Conservation (phyloP, 2,113 vertebrate species). For the Peromyscus polionotus region DNA sequence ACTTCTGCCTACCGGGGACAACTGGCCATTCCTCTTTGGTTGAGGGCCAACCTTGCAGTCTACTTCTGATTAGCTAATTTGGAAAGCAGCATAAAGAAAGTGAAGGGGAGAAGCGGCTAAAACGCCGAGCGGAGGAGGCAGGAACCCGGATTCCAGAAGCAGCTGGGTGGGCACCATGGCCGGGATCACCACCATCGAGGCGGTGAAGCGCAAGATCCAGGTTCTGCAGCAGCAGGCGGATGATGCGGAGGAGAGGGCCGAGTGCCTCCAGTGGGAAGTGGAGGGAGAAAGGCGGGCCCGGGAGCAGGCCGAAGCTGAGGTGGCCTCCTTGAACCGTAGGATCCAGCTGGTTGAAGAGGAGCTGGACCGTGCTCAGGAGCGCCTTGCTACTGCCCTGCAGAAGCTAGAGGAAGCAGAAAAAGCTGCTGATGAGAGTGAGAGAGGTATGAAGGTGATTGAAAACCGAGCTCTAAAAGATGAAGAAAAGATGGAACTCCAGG, state of each 20-base stretch:
- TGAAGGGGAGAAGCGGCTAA: too few relatives aligned
- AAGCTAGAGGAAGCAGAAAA: constrained; percentile 97
- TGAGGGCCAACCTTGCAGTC: background rate
- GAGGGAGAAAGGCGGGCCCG: too few relatives aligned
- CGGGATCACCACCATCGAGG: too few relatives aligned
- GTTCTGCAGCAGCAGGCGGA: too few relatives aligned
- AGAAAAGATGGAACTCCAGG: constrained; percentile 96
- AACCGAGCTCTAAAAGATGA: constrained; percentile 97
- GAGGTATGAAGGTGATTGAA: constrained; percentile 98
- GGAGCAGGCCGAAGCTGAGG: constrained; percentile 96
- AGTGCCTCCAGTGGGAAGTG: too few relatives aligned
- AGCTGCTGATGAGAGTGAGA: constrained; percentile 95
- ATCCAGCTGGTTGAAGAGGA: constrained; percentile 96
- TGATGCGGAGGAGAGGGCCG: too few relatives aligned
- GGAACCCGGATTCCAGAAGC: too few relatives aligned
- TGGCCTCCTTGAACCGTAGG: constrained; percentile 92
- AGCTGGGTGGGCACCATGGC: too few relatives aligned
- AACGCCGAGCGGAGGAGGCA: too few relatives aligned
- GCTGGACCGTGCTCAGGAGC: constrained; percentile 94
- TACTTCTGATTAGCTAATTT: background rate
- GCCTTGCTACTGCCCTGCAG: constrained; percentile 91
- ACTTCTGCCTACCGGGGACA: background rate
- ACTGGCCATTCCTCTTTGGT: background rate
- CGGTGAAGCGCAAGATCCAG: too few relatives aligned
- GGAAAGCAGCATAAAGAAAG: background rate